Evolutionary conservation across 2,113 vertebrate genomes (phyloP), one percentile per base, ranked within the genome.

Genomic region (Etia nguti): DNA sequence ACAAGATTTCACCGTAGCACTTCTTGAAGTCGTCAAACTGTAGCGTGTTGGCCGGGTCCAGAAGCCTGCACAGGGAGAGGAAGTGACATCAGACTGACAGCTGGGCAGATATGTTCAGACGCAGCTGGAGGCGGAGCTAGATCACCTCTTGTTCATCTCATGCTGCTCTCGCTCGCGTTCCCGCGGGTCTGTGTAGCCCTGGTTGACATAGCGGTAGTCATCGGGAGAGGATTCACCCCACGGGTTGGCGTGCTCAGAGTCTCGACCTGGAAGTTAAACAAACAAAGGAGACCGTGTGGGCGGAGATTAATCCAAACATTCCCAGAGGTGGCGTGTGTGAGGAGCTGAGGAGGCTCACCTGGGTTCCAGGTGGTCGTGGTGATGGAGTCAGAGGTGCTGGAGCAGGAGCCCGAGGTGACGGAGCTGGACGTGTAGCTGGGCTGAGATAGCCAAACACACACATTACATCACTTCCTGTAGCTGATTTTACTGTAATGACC

Each of bases 21-120:
- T 99, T 99, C 96, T 99, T 99, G 60, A 99, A 99, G 95, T 99
- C 98, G 18, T 99, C 98, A 36, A 98, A 99, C 90, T 99, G 99
- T 93, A 98, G 96, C 18, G 95, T 96, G 87, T 99, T 98, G 59
- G 97, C 96, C 1, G 98, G 98, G 88, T 99, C 98, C 93, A 99
- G 94, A 56, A 99, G 96, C 90, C 99, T 99, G 83, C 18, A 43
- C 36, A 0, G 24, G 4, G 10, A 62, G 2, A 88, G 84, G 82
- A 90, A 59, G 15, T 24, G 43, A 86, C 59, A 80, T 88, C 70
- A 20, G 46, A 8, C 22, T 5, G 29, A 36, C 50, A n/a, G 13
- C 29, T 46, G 18, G 18, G 13, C 8, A 54, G 2, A 11, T 12
- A 3, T 29, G 24, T 2, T 36, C 2, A 18, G 29, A n/a, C 0